A percentile compares a stretch with the other conserved stretches of the same genome.
Conservation (phyloP, 2,113 vertebrate genomes). For the Willisornis vidua region DNA sequence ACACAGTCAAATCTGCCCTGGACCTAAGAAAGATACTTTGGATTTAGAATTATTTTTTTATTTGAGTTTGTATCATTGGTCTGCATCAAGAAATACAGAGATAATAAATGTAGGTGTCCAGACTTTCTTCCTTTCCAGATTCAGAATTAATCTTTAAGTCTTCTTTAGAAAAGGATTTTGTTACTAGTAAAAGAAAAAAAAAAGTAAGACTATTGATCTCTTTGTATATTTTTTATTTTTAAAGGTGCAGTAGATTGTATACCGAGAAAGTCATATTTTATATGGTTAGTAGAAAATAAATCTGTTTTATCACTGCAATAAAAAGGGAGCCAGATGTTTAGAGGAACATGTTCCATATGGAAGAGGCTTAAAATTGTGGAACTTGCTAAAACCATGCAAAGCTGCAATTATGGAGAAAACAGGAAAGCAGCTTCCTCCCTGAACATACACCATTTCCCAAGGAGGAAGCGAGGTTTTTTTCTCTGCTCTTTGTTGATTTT, state of each 20-base stretch:
- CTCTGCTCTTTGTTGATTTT: slow-evolving; percentile 79
- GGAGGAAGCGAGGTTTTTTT: slow-evolving; percentile 79
- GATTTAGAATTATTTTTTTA: slow-evolving; percentile 20
- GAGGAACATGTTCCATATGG: slow-evolving; percentile 79
- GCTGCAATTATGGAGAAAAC: slow-evolving; percentile 86
- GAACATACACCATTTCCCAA: slow-evolving; percentile 86
- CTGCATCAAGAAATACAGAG: slow-evolving; percentile 31
- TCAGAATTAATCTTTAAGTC: slow-evolving; percentile 9
- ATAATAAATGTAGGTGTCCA: slow-evolving; percentile 46
- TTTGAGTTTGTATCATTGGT: neutral
- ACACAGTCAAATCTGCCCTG: neutral
- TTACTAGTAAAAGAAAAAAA: neutral
- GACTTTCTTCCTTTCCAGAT: slow-evolving; percentile 15
- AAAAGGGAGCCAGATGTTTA: slow-evolving; percentile 82
- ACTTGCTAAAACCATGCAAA: slow-evolving; percentile 74
- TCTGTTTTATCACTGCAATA: slow-evolving; percentile 58
- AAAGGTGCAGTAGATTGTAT: slow-evolving; percentile 12
- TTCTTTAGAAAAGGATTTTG: slow-evolving; percentile 31
- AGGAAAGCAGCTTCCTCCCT: slow-evolving; percentile 92
- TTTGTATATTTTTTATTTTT: slow-evolving; percentile 18
- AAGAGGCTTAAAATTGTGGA: slow-evolving; percentile 65
- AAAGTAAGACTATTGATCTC: neutral
- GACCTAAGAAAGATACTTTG: slow-evolving; percentile 16
- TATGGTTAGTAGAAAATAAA: slow-evolving; percentile 64
- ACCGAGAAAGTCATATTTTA: slow-evolving; percentile 50